These are phyloP conservation scores for Apogon hyalosoma DNA, from an alignment of 2,797 vertebrate genomes.

Conservation along the genomic window DNA sequence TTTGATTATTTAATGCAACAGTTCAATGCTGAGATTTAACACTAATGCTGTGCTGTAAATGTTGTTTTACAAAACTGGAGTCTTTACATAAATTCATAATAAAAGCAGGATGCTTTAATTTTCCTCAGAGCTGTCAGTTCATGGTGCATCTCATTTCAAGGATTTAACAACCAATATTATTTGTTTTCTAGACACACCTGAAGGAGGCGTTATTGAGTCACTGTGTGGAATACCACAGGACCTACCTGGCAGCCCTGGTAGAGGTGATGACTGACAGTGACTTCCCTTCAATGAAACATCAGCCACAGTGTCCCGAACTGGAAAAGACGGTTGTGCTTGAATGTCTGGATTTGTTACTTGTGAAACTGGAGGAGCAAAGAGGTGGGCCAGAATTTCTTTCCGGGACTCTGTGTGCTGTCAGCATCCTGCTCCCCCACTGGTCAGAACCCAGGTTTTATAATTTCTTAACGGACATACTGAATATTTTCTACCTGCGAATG, in stretches of 20 bases:
- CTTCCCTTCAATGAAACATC: constrained; percentile 47
- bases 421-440: constrained; percentile 82
- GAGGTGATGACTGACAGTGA: constrained; percentile 57
- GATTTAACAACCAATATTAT: not conserved
- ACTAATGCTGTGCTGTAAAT: no score
- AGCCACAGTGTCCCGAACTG: not conserved
- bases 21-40: no score
- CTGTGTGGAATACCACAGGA: constrained; percentile 79
- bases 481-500: not conserved
- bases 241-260: constrained; percentile 84
- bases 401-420: constrained; percentile 77
- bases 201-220: constrained; percentile 69
- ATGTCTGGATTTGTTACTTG: constrained; percentile 83
- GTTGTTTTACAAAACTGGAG: no score
- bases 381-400: constrained; percentile 85
- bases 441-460: constrained; percentile 60
- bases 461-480: not conserved
- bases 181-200: constrained; percentile 80
- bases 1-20: no score
- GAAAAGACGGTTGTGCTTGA: constrained; percentile 61
- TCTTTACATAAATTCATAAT: no score
- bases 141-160: no score
- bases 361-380: constrained; percentile 76
- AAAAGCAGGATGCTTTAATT: not conserved
- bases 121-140: no score